phyloP scores from a whole-genome alignment of 2,888 invertebrate species.

The Encarsia formosa region DNA sequence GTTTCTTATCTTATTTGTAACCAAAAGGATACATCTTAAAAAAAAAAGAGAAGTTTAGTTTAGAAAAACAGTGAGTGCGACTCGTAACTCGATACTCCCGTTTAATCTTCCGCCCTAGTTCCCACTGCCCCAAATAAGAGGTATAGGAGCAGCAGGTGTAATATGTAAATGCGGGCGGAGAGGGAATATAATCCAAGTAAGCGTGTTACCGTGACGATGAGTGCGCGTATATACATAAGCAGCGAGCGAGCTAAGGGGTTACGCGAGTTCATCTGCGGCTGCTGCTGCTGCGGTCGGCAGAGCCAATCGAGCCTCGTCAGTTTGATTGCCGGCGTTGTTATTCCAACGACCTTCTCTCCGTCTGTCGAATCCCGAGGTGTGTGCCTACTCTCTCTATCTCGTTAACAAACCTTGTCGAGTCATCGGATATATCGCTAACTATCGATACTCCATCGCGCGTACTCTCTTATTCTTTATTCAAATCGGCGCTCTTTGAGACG shows the following conservation, averaged over 20 bases:
- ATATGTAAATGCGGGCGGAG: background rate
- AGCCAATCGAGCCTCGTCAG: slow-evolving; percentile 21
- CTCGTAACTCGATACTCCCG: too few relatives aligned
- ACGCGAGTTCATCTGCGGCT: slow-evolving; percentile 12
- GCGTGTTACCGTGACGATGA: too few relatives aligned
- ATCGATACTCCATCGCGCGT: background rate
- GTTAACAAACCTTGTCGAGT: slow-evolving; percentile 14
- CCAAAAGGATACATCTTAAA: too few relatives aligned
- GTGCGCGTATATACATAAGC: background rate
- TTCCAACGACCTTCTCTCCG: slow-evolving; percentile 22
- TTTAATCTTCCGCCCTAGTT: too few relatives aligned
- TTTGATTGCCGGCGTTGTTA: slow-evolving; percentile 23
- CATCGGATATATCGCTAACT: slow-evolving; percentile 13
- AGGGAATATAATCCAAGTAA: too few relatives aligned
- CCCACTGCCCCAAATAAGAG: too few relatives aligned
- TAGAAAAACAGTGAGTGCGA: too few relatives aligned
- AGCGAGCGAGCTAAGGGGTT: slow-evolving; percentile 6
- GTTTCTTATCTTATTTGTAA: too few relatives aligned
- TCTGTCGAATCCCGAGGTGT: slow-evolving; percentile 8
- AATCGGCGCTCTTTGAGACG: background rate
- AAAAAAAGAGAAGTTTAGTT: too few relatives aligned
- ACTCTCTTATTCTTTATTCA: background rate
- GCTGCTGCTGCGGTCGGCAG: slow-evolving; percentile 15
- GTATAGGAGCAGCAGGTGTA: too few relatives aligned
- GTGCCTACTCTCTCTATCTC: slow-evolving; percentile 6